A percentile compares a stretch with the other conserved stretches of the same genome.
Evolutionary conservation across 2,888 invertebrate species (phyloP).

Genomic region (Pantelozetes paolii): DNA sequence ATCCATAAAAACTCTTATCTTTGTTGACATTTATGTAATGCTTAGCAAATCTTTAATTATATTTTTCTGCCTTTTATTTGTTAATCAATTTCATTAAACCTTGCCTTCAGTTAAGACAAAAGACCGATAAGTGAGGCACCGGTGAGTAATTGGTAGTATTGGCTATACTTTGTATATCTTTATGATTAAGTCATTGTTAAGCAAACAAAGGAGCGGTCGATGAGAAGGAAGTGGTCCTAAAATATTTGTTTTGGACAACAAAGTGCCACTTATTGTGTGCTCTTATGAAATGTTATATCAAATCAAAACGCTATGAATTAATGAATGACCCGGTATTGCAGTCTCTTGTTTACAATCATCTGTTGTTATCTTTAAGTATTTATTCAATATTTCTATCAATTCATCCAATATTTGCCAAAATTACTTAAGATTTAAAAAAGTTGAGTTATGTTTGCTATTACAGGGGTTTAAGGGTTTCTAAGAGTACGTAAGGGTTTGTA

Average conservation of each 20-base stretch:
- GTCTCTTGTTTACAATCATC: conserved; percentile 17
- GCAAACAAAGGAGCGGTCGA: conserved; percentile 8
- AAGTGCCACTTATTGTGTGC: conserved; percentile 18
- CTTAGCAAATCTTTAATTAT: conserved; percentile 7
- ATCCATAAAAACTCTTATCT: conserved; percentile 15
- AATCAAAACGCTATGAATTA: not conserved
- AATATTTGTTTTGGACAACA: conserved; percentile 26
- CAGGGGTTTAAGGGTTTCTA: too few species aligned
- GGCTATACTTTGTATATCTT: conserved; percentile 3
- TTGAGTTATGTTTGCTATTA: too few species aligned
- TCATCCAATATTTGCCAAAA: too few species aligned
- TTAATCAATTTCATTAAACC: not conserved
- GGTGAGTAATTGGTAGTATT: conserved; percentile 9
- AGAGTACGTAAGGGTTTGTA: too few species aligned
- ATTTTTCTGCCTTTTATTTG: not conserved
- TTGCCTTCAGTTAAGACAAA: not conserved
- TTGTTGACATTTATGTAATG: not conserved
- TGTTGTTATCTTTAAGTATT: too few species aligned
- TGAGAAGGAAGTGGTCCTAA: conserved; percentile 32
- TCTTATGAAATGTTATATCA: conserved; percentile 4
- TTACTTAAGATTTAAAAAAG: too few species aligned
- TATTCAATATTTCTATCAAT: too few species aligned
- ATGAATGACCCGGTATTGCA: conserved; percentile 18
- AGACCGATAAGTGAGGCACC: conserved; percentile 24
- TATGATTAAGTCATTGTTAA: conserved; percentile 16